A percentile compares a stretch with the other conserved stretches of the same genome.
Evolutionary conservation across 2,888 invertebrate genomes (phyloP).

Genomic region (Petrolisthes manimaculis): DNA sequence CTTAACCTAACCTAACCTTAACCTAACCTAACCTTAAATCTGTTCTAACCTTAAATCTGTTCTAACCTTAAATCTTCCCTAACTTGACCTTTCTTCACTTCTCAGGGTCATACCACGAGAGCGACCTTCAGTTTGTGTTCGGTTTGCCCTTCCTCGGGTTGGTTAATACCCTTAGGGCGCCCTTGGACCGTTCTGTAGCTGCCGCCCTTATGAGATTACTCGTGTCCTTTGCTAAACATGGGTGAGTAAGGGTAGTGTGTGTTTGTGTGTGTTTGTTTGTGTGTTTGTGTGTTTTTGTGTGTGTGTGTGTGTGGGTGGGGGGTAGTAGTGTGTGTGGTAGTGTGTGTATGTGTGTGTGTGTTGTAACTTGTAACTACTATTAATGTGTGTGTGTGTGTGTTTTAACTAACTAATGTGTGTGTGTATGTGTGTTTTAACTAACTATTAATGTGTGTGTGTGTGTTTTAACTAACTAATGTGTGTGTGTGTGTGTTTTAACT

Average conservation of each 20-base stretch:
- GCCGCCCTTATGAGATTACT: conserved; percentile 72
- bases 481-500: no score
- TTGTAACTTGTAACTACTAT: no score
- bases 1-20: no score
- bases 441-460: no score
- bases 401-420: no score
- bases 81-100: neutral
- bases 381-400: no score
- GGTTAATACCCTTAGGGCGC: conserved; percentile 68
- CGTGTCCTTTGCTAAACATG: conserved; percentile 69
- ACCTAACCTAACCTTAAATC: no score
- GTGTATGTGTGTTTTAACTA: no score
- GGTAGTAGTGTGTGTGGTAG: neutral
- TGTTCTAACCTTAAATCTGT: no score
- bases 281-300: neutral
- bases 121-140: conserved; percentile 73
- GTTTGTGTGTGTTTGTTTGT: neutral
- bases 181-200: conserved; percentile 71
- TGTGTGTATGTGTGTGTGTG: neutral
- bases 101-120: conserved; percentile 72
- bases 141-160: conserved; percentile 72
- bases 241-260: conserved; percentile 39
- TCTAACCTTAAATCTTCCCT: no score
- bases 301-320: neutral
- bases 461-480: no score